Percentiles rank a stretch among this genome's conserved stretches.
phyloP scores from a whole-genome alignment of 2,888 invertebrate genomes.

The Dryocosmus kuriphilus region DNA sequence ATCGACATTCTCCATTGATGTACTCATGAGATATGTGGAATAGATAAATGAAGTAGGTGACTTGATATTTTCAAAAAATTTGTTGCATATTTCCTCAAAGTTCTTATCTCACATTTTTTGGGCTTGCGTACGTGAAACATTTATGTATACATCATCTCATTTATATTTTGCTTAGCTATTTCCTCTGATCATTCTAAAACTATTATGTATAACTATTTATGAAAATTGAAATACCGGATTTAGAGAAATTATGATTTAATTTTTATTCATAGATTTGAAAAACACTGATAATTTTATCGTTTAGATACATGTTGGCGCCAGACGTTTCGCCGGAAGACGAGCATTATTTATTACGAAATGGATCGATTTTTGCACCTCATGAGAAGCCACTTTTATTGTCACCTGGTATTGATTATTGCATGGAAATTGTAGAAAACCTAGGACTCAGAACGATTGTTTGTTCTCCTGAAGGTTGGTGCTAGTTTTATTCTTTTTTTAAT shows the following conservation, averaged over 20 bases:
- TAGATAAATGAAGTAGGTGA: background rate
- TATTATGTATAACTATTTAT: too few relatives aligned
- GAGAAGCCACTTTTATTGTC: constrained; percentile 78
- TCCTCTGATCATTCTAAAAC: too few relatives aligned
- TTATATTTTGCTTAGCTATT: background rate
- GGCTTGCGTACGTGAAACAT: background rate
- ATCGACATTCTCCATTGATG: background rate
- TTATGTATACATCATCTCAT: background rate
- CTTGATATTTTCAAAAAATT: background rate
- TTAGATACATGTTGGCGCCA: constrained; percentile 81
- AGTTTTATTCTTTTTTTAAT: background rate
- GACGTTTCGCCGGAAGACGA: constrained; percentile 78
- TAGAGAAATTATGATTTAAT: too few relatives aligned
- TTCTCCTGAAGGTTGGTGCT: constrained; percentile 68
- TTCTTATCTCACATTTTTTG: background rate
- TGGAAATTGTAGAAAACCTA: constrained; percentile 80
- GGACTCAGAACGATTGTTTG: constrained; percentile 80
- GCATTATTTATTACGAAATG: constrained; percentile 81
- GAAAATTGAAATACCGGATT: too few relatives aligned
- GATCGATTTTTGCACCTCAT: constrained; percentile 80
- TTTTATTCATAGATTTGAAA: too few relatives aligned
- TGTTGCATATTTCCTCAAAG: background rate
- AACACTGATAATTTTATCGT: constrained; percentile 41
- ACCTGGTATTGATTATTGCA: constrained; percentile 80
- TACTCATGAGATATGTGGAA: background rate